These are phyloP conservation scores for Habroteleia sp. DNA, from an alignment of 2,888 invertebrate genomes.

Conservation along the genomic window DNA sequence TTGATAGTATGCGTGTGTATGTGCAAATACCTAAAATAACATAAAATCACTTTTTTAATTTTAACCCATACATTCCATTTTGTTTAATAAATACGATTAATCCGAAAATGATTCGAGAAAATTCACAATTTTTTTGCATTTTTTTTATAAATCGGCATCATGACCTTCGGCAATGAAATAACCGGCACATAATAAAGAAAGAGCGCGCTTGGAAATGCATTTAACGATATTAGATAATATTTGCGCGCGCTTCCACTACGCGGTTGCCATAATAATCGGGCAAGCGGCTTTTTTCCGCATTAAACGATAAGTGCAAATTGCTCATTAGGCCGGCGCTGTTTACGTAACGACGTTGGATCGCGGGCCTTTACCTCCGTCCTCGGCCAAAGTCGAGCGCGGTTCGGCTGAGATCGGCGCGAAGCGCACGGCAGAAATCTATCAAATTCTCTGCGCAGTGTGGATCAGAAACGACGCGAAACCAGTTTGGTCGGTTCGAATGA, in stretches of 20 bases:
- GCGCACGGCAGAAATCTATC: slow-evolving; percentile 77
- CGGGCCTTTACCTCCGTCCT: slow-evolving; percentile 55
- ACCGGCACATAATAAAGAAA: slow-evolving; percentile 21
- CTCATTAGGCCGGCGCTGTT: slow-evolving; percentile 46
- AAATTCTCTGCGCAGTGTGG: slow-evolving; percentile 76
- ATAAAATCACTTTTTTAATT: too few species aligned
- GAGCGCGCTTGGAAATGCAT: slow-evolving; percentile 25
- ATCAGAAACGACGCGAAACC: slow-evolving; percentile 79
- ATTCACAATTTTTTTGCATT: too few species aligned
- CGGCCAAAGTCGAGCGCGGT: slow-evolving; percentile 46
- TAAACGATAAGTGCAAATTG: slow-evolving; percentile 47
- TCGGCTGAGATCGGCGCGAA: slow-evolving; percentile 67
- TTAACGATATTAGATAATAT: slow-evolving; percentile 33
- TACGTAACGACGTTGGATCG: slow-evolving; percentile 41
- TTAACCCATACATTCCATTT: too few species aligned
- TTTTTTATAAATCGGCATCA: slow-evolving; percentile 4
- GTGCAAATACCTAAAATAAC: too few species aligned
- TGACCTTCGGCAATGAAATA: slow-evolving; percentile 33
- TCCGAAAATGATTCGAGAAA: too few species aligned
- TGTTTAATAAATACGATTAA: too few species aligned
- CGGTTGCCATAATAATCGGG: slow-evolving; percentile 21
- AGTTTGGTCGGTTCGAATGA: slow-evolving; percentile 79
- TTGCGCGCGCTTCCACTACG: slow-evolving; percentile 8
- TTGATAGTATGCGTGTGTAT: too few species aligned
- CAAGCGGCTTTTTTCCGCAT: slow-evolving; percentile 32